These are phyloP conservation scores for Scolanthus callimorphus DNA, from an alignment of 92 coral and sea anemone genomes.

Conservation along the genomic window DNA sequence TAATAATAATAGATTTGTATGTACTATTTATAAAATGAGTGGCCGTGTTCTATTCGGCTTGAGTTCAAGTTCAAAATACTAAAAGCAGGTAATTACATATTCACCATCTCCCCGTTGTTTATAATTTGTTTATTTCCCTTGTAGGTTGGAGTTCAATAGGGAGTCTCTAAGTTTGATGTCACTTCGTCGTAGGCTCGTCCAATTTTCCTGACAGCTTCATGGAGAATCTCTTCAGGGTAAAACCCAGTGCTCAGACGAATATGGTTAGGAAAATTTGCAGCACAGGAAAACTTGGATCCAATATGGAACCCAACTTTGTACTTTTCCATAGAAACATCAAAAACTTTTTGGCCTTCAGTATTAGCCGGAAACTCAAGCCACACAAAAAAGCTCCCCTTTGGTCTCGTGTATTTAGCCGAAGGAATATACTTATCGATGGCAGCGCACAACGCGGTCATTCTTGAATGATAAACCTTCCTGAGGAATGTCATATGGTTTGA, in stretches of 20 bases:
- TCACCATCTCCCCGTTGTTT: no score
- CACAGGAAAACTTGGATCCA: conserved; percentile 61
- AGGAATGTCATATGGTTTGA: conserved; percentile 46
- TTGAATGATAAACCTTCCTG: conserved; percentile 36
- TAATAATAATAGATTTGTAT: no score
- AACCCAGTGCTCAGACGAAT: conserved; percentile 63
- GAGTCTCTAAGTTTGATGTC: no score
- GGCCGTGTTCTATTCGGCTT: no score
- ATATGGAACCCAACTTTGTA: conserved; percentile 57
- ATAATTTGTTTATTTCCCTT: no score
- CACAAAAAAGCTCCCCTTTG: conserved; percentile 84
- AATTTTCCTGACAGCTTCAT: conserved; percentile 47
- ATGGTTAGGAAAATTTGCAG: conserved; percentile 67
- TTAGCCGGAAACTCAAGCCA: conserved; percentile 76
- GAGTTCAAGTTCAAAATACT: no score
- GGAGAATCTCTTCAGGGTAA: conserved; percentile 48
- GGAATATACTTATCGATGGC: conserved; percentile 73
- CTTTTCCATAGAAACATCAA: conserved; percentile 46
- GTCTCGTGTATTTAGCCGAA: conserved; percentile 50
- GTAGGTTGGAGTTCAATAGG: no score
- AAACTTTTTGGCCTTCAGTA: conserved; percentile 43
- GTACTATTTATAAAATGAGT: no score
- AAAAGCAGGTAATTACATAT: no score
- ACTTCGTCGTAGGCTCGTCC: conserved; percentile 58
- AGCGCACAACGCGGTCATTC: conserved; percentile 64